Conservation (phyloP, 64 coral and sea anemone genomes). For the Pachyseris speciosa region DNA sequence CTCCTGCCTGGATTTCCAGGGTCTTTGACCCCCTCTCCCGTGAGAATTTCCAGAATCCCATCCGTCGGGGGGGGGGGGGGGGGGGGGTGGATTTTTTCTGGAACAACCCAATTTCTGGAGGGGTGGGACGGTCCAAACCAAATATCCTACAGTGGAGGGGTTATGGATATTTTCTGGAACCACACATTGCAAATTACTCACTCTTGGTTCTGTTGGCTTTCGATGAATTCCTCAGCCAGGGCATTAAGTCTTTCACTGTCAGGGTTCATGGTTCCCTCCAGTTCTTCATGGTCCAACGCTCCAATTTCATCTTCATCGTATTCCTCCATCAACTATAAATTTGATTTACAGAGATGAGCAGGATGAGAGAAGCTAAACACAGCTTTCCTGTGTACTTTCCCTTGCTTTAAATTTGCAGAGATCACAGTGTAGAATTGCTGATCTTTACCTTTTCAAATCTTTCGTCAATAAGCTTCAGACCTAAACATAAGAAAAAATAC, state of each 20-base stretch:
- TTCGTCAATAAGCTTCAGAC: constrained; percentile 89
- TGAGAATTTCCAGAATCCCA: too few relatives aligned
- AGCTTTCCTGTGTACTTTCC: too few relatives aligned
- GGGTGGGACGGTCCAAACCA: too few relatives aligned
- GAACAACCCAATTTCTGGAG: too few relatives aligned
- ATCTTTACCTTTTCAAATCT: constrained; percentile 90
- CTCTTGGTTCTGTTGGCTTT: constrained; percentile 50
- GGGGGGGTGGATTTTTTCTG: too few relatives aligned
- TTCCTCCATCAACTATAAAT: constrained; percentile 91
- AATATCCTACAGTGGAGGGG: too few relatives aligned
- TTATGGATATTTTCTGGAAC: too few relatives aligned
- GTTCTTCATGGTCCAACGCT: constrained; percentile 94
- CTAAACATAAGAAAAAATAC: constrained; percentile 22
- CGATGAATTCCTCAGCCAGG: constrained; percentile 75
- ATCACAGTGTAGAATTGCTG: neutral
- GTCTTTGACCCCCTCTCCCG: too few relatives aligned
- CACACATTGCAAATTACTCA: neutral
- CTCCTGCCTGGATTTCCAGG: too few relatives aligned
- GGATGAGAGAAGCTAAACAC: neutral
- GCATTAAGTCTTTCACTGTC: constrained; percentile 73
- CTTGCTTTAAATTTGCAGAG: too few relatives aligned
- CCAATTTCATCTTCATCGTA: constrained; percentile 99
- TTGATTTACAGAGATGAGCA: neutral
- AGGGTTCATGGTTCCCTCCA: constrained; percentile 60
- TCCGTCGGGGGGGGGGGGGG: too few relatives aligned